Evolutionary conservation across 2,888 invertebrate genomes (phyloP), one percentile per base, ranked within the genome.

Genomic region (Cephonodes hylas): DNA sequence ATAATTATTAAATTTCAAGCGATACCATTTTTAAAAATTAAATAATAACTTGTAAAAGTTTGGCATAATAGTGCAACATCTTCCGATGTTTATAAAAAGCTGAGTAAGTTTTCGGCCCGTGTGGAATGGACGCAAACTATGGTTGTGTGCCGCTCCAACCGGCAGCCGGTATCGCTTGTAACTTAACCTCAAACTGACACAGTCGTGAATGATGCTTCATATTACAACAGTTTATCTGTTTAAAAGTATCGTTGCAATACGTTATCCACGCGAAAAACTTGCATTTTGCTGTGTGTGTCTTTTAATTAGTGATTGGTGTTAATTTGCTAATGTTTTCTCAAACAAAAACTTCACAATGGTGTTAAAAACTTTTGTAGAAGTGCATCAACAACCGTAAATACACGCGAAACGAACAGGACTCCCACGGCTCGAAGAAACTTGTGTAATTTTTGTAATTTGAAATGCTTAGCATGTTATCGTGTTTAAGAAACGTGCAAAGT

Each of bases 151-250:
- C 84, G 84, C 81, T 83, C 76, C 81, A 79, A 79, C 83, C 85
- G 84, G 85, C 88, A 81, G 85, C 87, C 88, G 88, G 89, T 84
- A 86, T 81, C 84, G 89, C 85, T 86, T 86, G 89, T 89, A 88
- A 90, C 87, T 89, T 91, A 91, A 92, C 92, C 92, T 91, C 89
- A 92, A 91, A 91, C 86, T 84, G 88, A 88, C 88, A 88, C 89
- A 87, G 89, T 86, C 89, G 90, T 87, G 88, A 89, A 84, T 84
- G 85, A 82, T 86, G 89, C 86, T 84, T 86, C 86, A 82, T 83
- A 84, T 85, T 85, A 86, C 84, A 80, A 84, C 84, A 80, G 81
- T 83, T 81, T 78, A 78, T 81, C 82, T 82, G 75, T 76, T 80
- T 80, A 77, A 76, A 74, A 81, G 76, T 73, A 75, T 69, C 69